phyloP scores from a whole-genome alignment of 1,140 invertebrate genomes.

The Drosophila bifasciata region DNA sequence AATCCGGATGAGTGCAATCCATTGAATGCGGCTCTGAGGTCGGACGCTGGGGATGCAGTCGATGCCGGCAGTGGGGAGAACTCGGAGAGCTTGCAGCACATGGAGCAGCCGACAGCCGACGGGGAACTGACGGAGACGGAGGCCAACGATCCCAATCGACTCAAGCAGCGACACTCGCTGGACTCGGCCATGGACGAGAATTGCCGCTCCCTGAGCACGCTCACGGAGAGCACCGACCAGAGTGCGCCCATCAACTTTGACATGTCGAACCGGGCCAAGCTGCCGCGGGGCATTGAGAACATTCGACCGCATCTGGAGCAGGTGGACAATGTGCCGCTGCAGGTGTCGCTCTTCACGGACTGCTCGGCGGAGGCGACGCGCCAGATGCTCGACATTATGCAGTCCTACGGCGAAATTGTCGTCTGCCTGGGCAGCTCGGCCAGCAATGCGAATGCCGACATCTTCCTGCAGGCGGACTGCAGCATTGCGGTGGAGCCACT shows the following conservation, averaged over 20 bases:
- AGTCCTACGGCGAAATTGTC: conserved; percentile 95
- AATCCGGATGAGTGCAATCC: conserved; percentile 87
- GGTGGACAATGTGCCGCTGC: conserved; percentile 97
- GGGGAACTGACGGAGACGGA: conserved; percentile 28
- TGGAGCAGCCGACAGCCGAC: background rate
- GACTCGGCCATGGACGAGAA: conserved; percentile 87
- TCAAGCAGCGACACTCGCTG: conserved; percentile 71
- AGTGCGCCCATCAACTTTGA: conserved; percentile 95
- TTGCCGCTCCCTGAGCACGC: conserved; percentile 91
- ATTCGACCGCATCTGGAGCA: conserved; percentile 97
- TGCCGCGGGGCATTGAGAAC: conserved; percentile 98
- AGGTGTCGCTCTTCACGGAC: conserved; percentile 98
- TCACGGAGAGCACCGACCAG: conserved; percentile 95
- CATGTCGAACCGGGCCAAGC: conserved; percentile 96
- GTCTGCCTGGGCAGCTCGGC: conserved; percentile 96
- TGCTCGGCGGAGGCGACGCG: conserved; percentile 94
- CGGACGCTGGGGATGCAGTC: conserved; percentile 1
- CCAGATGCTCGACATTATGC: conserved; percentile 97
- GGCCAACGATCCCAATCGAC: conserved; percentile 25
- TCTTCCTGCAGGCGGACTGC: conserved; percentile 96
- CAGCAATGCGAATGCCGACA: conserved; percentile 93
- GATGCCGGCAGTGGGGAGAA: conserved; percentile 28
- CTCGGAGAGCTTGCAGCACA: conserved; percentile 12
- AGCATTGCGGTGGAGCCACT: conserved; percentile 96
- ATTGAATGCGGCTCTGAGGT: conserved; percentile 8